Evolutionary conservation across 2,888 invertebrate genomes (phyloP).

Genomic region (Litoditis marina): DNA sequence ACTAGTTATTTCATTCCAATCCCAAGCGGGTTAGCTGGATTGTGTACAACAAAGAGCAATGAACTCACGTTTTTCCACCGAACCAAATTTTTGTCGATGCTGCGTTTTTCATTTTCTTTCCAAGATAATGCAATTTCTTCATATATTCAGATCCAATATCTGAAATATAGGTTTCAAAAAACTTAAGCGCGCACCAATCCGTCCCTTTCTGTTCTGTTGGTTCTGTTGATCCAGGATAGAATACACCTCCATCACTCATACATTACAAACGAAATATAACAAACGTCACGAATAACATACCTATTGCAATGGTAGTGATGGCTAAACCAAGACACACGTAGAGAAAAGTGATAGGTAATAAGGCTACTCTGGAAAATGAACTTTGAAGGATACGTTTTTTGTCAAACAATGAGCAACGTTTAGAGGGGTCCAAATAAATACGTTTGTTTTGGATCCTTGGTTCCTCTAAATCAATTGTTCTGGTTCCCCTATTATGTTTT

Average conservation of each 20-base stretch:
- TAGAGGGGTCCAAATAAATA: too few relatives aligned
- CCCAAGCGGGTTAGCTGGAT: not conserved
- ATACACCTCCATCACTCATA: not conserved
- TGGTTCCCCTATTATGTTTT: too few relatives aligned
- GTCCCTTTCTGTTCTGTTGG: too few relatives aligned
- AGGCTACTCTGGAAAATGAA: slow-evolving; percentile 51
- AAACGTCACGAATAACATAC: slow-evolving; percentile 14
- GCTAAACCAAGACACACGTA: slow-evolving; percentile 61
- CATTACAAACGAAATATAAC: slow-evolving; percentile 1
- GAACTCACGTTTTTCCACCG: slow-evolving; percentile 56
- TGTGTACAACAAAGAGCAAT: not conserved
- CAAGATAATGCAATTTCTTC: slow-evolving; percentile 59
- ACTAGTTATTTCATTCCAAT: too few relatives aligned
- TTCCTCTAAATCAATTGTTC: too few relatives aligned
- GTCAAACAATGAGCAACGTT: too few relatives aligned
- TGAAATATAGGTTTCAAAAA: slow-evolving; percentile 13
- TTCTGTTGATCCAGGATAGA: not conserved
- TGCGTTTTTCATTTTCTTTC: slow-evolving; percentile 58
- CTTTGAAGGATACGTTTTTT: too few relatives aligned
- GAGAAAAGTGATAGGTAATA: slow-evolving; percentile 58
- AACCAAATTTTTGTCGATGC: slow-evolving; percentile 60
- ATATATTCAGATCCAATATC: slow-evolving; percentile 60
- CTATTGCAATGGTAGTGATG: slow-evolving; percentile 60
- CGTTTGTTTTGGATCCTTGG: too few relatives aligned
- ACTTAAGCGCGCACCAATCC: too few relatives aligned